Percentiles rank a stretch among this genome's conserved stretches.
Conservation (phyloP, 2,888 invertebrate genomes). For the Nematopogon swammerdamellus region DNA sequence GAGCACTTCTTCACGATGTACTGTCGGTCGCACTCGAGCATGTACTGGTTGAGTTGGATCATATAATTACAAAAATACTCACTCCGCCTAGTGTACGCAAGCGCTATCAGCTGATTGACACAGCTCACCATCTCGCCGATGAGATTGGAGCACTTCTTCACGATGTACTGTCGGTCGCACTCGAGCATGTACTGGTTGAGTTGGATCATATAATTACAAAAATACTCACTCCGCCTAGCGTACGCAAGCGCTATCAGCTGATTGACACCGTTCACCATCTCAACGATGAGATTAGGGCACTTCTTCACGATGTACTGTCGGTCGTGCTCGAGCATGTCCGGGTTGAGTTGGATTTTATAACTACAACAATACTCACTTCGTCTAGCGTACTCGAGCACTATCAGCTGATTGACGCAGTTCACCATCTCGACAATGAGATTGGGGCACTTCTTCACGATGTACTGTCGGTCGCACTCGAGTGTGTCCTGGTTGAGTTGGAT, state of each 20-base stretch:
- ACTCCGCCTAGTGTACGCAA: constrained; percentile 88
- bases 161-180: constrained; percentile 77
- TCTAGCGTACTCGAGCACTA: constrained; percentile 85
- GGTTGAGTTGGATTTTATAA: constrained; percentile 73
- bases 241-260: constrained; percentile 90
- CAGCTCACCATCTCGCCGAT: constrained; percentile 97
- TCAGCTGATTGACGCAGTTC: constrained; percentile 90
- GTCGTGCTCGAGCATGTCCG: constrained; percentile 79
- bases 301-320: constrained; percentile 81
- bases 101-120: constrained; percentile 87
- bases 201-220: too few species aligned
- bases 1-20: constrained; percentile 88
- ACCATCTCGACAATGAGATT: constrained; percentile 97
- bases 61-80: too few species aligned
- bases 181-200: constrained; percentile 77
- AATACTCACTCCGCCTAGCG: constrained; percentile 82
- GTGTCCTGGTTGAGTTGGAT: constrained; percentile 73
- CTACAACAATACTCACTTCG: constrained; percentile 84
- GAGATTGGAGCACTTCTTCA: constrained; percentile 90
- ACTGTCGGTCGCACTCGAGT: constrained; percentile 79
- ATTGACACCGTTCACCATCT: constrained; percentile 95
- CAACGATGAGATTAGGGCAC: constrained; percentile 92
- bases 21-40: constrained; percentile 77
- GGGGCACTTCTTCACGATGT: constrained; percentile 86
- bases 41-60: too few species aligned